phyloP scores from a whole-genome alignment of 1,140 invertebrate genomes.

The Globodera rostochiensis region DNA sequence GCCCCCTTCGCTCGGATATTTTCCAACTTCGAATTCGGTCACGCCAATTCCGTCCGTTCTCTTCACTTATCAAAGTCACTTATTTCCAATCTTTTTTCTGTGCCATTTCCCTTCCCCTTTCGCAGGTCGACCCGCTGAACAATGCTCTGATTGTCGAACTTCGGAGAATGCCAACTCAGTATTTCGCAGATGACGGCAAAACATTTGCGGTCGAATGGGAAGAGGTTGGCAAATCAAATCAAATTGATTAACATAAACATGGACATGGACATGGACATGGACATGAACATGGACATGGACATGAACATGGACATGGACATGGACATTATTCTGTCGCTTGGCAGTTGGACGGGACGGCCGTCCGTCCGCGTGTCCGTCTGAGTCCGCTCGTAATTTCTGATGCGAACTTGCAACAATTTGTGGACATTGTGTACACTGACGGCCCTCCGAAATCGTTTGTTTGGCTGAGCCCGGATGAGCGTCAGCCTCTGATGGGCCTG shows the following conservation, averaged over 20 bases:
- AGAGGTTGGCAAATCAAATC: not conserved
- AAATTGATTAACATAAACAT: not conserved
- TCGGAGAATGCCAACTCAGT: conserved; percentile 1
- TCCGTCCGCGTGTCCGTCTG: conserved; percentile 8
- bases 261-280: no score
- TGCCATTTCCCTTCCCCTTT: not conserved
- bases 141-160: conserved; percentile 19
- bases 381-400: not conserved
- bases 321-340: not conserved
- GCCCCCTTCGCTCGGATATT: conserved; percentile 12
- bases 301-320: no score
- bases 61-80: conserved; percentile 3
- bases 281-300: no score
- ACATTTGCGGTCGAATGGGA: conserved; percentile 12
- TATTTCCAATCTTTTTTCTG: not conserved
- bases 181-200: conserved; percentile 24
- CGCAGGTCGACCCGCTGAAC: conserved; percentile 9
- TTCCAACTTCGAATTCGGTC: conserved; percentile 15
- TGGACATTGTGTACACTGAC: conserved; percentile 17
- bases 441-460: conserved; percentile 22
- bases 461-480: not conserved
- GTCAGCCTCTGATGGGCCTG: no score
- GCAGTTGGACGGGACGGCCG: not conserved
- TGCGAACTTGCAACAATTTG: not conserved
- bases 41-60: conserved; percentile 9